Conservation (phyloP, 2,888 invertebrate genomes). For the Drosophila lutescens region DNA sequence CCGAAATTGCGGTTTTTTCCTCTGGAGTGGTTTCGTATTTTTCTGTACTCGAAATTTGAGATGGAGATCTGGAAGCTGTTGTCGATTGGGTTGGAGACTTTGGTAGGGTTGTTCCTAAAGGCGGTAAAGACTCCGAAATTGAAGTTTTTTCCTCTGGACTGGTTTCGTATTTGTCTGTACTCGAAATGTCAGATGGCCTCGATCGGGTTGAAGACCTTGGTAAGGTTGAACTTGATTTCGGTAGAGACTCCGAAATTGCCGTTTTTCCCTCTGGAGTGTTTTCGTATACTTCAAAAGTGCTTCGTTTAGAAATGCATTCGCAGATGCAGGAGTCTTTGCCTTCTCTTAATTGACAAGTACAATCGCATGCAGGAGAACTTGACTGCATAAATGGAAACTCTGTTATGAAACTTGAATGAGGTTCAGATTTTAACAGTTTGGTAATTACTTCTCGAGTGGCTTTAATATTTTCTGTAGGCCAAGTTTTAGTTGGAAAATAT, state of each 20-base stretch:
- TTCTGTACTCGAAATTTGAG: background rate
- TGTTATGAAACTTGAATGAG: background rate
- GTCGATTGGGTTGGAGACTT: background rate
- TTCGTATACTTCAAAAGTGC: too few species aligned
- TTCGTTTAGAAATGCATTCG: background rate
- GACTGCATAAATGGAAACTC: background rate
- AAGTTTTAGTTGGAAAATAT: too few species aligned
- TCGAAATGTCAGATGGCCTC: too few species aligned
- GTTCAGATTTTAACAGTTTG: too few species aligned
- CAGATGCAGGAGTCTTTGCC: background rate
- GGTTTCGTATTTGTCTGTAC: background rate
- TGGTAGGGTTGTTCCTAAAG: background rate
- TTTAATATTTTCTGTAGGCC: background rate
- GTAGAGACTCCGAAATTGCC: too few species aligned
- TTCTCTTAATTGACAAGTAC: background rate
- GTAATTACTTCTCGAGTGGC: too few species aligned
- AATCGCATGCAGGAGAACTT: background rate
- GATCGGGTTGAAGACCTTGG: too few species aligned
- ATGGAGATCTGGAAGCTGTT: background rate
- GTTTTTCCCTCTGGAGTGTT: too few species aligned
- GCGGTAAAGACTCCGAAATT: background rate
- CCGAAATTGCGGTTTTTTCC: background rate
- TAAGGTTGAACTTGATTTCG: too few species aligned
- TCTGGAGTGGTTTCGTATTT: background rate
- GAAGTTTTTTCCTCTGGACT: background rate